Evolutionary conservation across 2,888 invertebrate genomes (phyloP), one percentile per base, ranked within the genome.

Genomic region (Halocaridina rubra): DNA sequence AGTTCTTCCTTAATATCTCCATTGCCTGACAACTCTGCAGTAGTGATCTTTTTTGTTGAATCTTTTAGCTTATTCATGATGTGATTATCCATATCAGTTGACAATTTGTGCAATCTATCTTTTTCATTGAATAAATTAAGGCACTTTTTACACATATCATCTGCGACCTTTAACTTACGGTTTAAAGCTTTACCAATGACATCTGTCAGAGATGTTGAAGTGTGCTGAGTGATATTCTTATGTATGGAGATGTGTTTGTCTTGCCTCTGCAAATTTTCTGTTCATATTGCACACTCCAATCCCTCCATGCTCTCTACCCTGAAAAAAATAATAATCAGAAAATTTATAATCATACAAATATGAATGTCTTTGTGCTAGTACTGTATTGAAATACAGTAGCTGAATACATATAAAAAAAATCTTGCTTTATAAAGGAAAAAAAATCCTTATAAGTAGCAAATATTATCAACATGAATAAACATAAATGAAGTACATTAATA

Each of bases 81-180:
- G 10, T 81, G 76, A 30, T 76, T 81, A 27, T 77, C 76, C 76
- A 81, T 77, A 53, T 81, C 81, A 29, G 77, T 77, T 33, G 81
- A 59, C 81, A 81, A 69, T 33, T 81, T 81, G 57, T 81, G 81
- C 27, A 81, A 19, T 8, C 77, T 64, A 32, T 81, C 81, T 33
- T 77, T 81, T 69, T 77, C 69, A 32, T 81, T 76, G 24, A 81
- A 81, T 22, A 81, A 33, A 19, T 81, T 57, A 24, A 59, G 67
- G 69, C 81, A 81, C 8, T 77, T 39, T 24, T 22, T 29, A 71
- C 81, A 81, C 16, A 81, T 81, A 13, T 71, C 33, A 27, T 81
- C 81, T n/a, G 81, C 27, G 7, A 76, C 16, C 29, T 32, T 69
- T 1, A 81, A 69, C 5, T 30, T 57, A n/a, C 69, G 76, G 19